These are phyloP conservation scores for Galaxias olidus DNA, from an alignment of 2,797 vertebrate species.

Conservation along the genomic window DNA sequence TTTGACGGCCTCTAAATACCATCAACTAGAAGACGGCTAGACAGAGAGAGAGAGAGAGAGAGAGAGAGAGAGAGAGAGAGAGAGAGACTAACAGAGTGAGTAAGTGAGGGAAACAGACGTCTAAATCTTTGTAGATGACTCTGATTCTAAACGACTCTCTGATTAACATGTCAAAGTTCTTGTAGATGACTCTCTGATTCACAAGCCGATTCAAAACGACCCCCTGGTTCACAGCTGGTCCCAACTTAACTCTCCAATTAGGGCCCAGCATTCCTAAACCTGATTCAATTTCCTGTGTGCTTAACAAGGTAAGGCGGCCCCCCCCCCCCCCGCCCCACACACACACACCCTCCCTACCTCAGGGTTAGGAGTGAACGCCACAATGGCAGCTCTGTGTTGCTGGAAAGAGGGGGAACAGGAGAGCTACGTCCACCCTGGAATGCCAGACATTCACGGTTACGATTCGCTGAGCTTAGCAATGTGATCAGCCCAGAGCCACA, in stretches of 20 bases:
- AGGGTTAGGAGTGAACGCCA: constrained; percentile 14
- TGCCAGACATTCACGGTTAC: constrained; percentile 71
- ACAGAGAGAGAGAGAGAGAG: neutral
- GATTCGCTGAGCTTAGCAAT: constrained; percentile 69
- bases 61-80: neutral
- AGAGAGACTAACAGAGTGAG: neutral
- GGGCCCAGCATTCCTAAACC: constrained; percentile 34
- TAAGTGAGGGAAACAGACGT: neutral
- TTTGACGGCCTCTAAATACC: constrained; percentile 15
- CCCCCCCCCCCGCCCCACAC: neutral
- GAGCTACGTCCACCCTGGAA: constrained; percentile 73
- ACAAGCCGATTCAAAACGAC: neutral
- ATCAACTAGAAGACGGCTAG: neutral
- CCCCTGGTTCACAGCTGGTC: neutral
- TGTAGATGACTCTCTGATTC: neutral
- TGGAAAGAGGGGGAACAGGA: constrained; percentile 59
- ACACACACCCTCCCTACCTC: too few species aligned
- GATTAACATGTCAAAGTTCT: neutral
- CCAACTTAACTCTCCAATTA: neutral
- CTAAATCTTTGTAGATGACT: neutral
- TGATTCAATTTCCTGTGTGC: constrained; percentile 53
- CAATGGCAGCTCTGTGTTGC: constrained; percentile 74
- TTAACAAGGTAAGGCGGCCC: constrained; percentile 52
- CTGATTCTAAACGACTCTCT: too few species aligned
- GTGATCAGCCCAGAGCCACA: constrained; percentile 63